Evolutionary conservation across 2,888 invertebrate genomes (phyloP).

Genomic region (Punctoribates punctum): DNA sequence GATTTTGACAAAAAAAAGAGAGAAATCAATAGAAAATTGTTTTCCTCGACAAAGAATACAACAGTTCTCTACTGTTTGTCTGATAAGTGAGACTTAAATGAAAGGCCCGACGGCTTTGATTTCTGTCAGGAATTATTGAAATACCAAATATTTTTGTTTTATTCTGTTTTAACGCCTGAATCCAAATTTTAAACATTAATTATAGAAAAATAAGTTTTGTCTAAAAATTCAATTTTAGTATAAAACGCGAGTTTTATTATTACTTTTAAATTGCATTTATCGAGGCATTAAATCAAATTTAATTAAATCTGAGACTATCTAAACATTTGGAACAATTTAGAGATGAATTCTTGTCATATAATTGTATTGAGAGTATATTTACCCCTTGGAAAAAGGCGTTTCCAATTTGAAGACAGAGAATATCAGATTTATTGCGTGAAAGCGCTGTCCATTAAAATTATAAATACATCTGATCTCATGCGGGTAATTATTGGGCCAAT

Average conservation of each 20-base stretch:
- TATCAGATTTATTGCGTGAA: conserved; percentile 51
- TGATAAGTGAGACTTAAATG: background rate
- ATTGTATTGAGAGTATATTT: conserved; percentile 30
- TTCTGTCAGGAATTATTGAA: too few species aligned
- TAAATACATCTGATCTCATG: conserved; percentile 50
- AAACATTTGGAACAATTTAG: too few species aligned
- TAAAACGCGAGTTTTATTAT: too few species aligned
- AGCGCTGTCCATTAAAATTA: conserved; percentile 50
- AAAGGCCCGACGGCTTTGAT: background rate
- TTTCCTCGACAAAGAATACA: background rate
- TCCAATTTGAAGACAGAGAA: conserved; percentile 52
- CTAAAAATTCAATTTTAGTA: too few species aligned
- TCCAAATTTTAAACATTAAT: too few species aligned
- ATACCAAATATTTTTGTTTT: too few species aligned
- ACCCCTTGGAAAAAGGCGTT: conserved; percentile 52
- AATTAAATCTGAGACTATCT: too few species aligned
- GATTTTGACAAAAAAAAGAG: background rate
- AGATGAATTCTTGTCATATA: background rate
- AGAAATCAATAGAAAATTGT: background rate
- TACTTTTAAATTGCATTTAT: too few species aligned
- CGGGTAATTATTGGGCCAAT: conserved; percentile 51
- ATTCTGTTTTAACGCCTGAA: too few species aligned
- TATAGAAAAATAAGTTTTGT: too few species aligned
- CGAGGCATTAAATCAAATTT: too few species aligned
- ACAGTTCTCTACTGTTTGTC: background rate